phyloP scores from a whole-genome alignment of 1,140 invertebrate species.

The Matsumurasca onukii region DNA sequence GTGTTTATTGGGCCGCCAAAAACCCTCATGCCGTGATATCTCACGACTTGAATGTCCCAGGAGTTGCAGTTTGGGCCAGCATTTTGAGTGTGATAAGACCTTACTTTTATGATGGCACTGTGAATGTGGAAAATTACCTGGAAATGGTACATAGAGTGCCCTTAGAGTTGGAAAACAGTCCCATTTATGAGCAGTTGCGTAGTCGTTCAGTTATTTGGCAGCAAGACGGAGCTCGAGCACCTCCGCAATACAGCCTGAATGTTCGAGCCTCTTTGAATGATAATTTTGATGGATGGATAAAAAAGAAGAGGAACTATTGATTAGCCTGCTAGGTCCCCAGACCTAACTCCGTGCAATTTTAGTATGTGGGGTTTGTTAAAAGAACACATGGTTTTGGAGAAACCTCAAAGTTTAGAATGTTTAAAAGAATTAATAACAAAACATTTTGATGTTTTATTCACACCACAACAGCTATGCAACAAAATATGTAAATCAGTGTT shows the following conservation, averaged over 20 bases:
- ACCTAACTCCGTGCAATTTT: constrained; percentile 19
- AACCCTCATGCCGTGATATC: constrained; percentile 6
- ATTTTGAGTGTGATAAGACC: constrained; percentile 3
- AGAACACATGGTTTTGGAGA: constrained; percentile 11
- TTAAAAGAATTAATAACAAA: too few relatives aligned
- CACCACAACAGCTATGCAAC: too few relatives aligned
- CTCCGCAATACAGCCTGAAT: not conserved
- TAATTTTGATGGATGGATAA: constrained; percentile 7
- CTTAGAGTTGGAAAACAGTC: constrained; percentile 1
- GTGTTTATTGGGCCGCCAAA: constrained; percentile 28
- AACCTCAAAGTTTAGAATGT: constrained; percentile 18
- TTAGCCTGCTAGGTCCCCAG: constrained; percentile 3
- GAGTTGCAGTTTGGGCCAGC: constrained; percentile 10
- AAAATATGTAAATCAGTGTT: too few relatives aligned
- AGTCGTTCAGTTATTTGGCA: constrained; percentile 16
- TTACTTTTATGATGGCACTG: constrained; percentile 13
- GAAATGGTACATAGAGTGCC: not conserved
- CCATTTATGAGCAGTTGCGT: not conserved
- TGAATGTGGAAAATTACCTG: constrained; percentile 22
- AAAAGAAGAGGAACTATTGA: constrained; percentile 15
- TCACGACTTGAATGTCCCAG: constrained; percentile 11
- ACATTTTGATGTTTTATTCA: constrained; percentile 5
- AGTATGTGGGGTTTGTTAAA: too few relatives aligned
- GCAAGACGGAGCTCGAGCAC: constrained; percentile 20
- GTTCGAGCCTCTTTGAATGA: constrained; percentile 13